Percentiles rank a stretch among this genome's conserved stretches.
phyloP scores from a whole-genome alignment of 1,140 invertebrate genomes.

The Zophobas morio region DNA sequence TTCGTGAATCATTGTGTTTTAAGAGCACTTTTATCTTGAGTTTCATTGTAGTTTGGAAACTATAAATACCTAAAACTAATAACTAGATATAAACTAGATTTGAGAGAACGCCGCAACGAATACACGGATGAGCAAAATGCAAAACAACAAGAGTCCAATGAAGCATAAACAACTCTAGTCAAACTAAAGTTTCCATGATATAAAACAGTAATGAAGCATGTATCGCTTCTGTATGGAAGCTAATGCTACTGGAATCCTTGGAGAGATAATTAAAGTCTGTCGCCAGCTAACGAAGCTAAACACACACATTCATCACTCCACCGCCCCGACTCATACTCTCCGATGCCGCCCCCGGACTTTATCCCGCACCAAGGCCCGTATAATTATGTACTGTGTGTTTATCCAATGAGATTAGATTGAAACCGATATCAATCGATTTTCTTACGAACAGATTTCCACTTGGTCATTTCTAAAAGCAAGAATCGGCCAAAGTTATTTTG shows the following conservation, averaged over 20 bases:
- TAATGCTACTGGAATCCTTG: conserved; percentile 64
- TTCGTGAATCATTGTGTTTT: conserved; percentile 30
- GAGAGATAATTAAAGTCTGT: conserved; percentile 66
- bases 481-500: no score
- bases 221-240: conserved; percentile 56
- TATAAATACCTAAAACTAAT: conserved; percentile 51
- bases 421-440: conserved; percentile 46
- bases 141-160: conserved; percentile 53
- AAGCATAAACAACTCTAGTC: conserved; percentile 53
- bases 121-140: conserved; percentile 34
- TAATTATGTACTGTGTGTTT: conserved; percentile 59
- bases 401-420: conserved; percentile 54
- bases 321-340: conserved; percentile 52
- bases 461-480: no score
- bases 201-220: conserved; percentile 56
- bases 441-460: neutral
- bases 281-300: conserved; percentile 64
- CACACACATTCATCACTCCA: conserved; percentile 62
- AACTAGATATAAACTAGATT: conserved; percentile 47
- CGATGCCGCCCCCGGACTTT: conserved; percentile 40
- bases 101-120: conserved; percentile 21
- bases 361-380: conserved; percentile 52
- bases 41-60: conserved; percentile 48
- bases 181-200: conserved; percentile 54
- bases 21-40: conserved; percentile 48